A percentile compares a stretch with the other conserved stretches of the same genome.
phyloP scores from a whole-genome alignment of 2,888 invertebrate genomes.

The Xanthorhoe spadicearia region DNA sequence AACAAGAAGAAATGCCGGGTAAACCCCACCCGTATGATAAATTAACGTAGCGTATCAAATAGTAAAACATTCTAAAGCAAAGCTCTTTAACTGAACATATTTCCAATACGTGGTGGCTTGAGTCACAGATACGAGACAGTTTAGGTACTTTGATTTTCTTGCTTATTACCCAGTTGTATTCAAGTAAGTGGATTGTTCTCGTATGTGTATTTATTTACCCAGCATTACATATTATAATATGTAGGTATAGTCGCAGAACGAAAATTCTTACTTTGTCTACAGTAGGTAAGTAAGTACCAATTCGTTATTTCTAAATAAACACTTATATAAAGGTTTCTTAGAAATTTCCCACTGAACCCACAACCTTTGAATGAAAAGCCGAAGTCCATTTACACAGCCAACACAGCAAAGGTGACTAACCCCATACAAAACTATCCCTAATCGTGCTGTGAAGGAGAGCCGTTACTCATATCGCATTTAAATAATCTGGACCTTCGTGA shows the following conservation, averaged over 20 bases:
- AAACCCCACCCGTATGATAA: constrained; percentile 32
- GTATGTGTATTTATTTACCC: too few relatives aligned
- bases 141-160: not conserved
- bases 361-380: not conserved
- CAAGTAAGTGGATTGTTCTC: too few relatives aligned
- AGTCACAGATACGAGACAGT: not conserved
- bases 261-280: too few relatives aligned
- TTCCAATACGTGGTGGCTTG: not conserved
- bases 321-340: too few relatives aligned
- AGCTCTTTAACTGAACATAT: constrained; percentile 9
- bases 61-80: constrained; percentile 9
- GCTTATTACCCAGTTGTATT: too few relatives aligned
- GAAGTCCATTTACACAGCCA: too few relatives aligned
- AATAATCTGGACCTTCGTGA: constrained; percentile 55
- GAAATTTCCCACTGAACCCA: too few relatives aligned
- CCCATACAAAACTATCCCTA: constrained; percentile 17
- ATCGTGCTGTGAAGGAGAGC: constrained; percentile 35
- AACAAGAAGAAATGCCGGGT: constrained; percentile 47
- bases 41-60: constrained; percentile 15
- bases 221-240: too few relatives aligned
- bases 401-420: not conserved
- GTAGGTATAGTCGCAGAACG: too few relatives aligned
- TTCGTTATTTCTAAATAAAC: too few relatives aligned
- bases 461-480: constrained; percentile 52
- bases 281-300: too few relatives aligned